These are phyloP conservation scores for Nemoura dubitans DNA, from an alignment of 2,888 invertebrate genomes.

Conservation along the genomic window DNA sequence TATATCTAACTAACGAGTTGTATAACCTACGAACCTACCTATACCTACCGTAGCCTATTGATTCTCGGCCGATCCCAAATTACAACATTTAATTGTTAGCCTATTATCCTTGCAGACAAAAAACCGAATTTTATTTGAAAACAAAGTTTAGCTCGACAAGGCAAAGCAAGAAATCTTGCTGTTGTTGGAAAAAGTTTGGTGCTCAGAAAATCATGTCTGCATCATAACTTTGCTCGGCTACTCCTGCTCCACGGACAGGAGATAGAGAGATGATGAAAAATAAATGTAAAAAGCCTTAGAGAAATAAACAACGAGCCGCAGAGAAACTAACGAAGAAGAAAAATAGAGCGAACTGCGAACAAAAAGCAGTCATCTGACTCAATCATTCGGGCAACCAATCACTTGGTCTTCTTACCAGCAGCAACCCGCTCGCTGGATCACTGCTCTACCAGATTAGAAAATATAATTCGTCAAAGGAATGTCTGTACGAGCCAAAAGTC, in stretches of 20 bases:
- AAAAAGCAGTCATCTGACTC: constrained; percentile 38
- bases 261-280: constrained; percentile 33
- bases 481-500: not conserved
- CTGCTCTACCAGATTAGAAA: constrained; percentile 13
- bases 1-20: not conserved
- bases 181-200: not conserved
- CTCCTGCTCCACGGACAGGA: not conserved
- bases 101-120: not conserved
- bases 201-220: constrained; percentile 19
- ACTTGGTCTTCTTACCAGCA: not conserved
- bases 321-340: constrained; percentile 27
- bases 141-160: not conserved
- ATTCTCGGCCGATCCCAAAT: not conserved
- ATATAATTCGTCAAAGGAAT: constrained; percentile 23
- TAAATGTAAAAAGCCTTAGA: constrained; percentile 26
- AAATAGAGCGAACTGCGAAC: constrained; percentile 22
- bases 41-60: too few species aligned
- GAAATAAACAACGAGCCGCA: constrained; percentile 31
- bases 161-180: constrained; percentile 22
- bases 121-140: not conserved
- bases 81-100: constrained; percentile 2
- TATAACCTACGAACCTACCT: too few species aligned
- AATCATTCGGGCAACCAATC: constrained; percentile 33
- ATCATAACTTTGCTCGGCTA: constrained; percentile 5
- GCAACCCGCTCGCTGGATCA: not conserved